Conservation (phyloP, 1,140 invertebrate species). For the Drosophila guanche region DNA sequence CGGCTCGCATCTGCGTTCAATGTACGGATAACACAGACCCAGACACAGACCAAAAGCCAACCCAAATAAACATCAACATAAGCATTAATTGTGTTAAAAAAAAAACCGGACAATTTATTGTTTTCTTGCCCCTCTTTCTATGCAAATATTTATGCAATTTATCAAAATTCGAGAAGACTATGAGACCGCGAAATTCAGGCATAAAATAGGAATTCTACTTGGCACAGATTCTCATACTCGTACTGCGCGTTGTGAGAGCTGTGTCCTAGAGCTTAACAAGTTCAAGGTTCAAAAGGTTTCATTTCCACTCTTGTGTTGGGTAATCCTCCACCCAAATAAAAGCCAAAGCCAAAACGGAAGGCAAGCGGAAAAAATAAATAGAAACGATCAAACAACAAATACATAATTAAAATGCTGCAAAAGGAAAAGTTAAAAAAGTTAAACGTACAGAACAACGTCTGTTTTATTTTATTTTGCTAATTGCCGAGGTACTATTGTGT, state of each 20-base stretch:
- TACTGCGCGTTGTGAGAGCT: not conserved
- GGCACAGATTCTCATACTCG: too few relatives aligned
- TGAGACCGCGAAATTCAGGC: not conserved
- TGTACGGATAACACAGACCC: conserved; percentile 25
- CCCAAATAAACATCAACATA: conserved; percentile 37
- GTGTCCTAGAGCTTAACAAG: conserved; percentile 9
- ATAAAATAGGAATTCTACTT: not conserved
- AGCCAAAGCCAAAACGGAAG: conserved; percentile 14
- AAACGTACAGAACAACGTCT: conserved; percentile 12
- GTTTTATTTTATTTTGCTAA: too few relatives aligned
- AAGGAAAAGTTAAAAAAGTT: conserved; percentile 12
- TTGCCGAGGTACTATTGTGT: too few relatives aligned
- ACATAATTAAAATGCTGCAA: conserved; percentile 57
- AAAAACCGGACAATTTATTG: conserved; percentile 54
- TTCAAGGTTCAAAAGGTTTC: conserved; percentile 27
- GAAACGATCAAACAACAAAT: conserved; percentile 35
- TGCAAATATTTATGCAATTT: conserved; percentile 35
- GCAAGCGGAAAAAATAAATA: conserved; percentile 44
- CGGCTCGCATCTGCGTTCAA: conserved; percentile 32
- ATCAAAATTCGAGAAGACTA: conserved; percentile 24
- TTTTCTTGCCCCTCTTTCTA: conserved; percentile 14
- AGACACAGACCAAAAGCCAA: conserved; percentile 19
- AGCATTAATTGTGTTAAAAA: conserved; percentile 52
- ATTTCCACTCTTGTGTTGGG: not conserved
- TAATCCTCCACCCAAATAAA: not conserved